Evolutionary conservation across 2,888 invertebrate species (phyloP).

Genomic region (Agrilus cyanescens): DNA sequence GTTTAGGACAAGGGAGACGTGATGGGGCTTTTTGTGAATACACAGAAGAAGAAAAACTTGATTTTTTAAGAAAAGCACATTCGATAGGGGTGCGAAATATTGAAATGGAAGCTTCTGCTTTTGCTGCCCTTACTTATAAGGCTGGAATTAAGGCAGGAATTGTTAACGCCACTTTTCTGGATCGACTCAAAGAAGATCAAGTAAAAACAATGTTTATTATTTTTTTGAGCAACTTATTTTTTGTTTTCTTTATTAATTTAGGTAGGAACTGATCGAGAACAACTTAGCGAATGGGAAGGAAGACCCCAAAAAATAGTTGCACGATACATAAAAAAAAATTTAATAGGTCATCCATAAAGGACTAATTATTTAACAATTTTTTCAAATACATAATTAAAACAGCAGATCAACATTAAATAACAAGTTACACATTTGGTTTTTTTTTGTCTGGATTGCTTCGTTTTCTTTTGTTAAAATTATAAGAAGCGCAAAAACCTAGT

Average conservation of each 20-base stretch:
- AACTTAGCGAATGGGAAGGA: constrained; percentile 80
- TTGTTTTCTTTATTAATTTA: constrained; percentile 25
- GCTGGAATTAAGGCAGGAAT: constrained; percentile 54
- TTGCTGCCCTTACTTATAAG: constrained; percentile 53
- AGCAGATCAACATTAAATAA: too few species aligned
- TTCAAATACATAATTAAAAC: too few species aligned
- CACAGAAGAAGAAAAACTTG: constrained; percentile 48
- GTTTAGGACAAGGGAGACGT: constrained; percentile 58
- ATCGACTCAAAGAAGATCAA: constrained; percentile 61
- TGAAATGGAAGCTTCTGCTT: constrained; percentile 70
- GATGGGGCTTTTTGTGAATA: constrained; percentile 68
- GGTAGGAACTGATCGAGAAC: constrained; percentile 80
- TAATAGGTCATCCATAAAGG: too few species aligned
- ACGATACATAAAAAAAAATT: constrained; percentile 55
- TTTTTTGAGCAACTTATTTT: neutral
- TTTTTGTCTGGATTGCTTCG: too few species aligned
- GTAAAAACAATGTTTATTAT: constrained; percentile 28
- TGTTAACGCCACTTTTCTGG: constrained; percentile 58
- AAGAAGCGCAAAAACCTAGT: too few species aligned
- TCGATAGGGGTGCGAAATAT: constrained; percentile 56
- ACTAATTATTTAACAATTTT: too few species aligned
- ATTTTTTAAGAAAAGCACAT: constrained; percentile 42
- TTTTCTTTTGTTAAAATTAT: too few species aligned
- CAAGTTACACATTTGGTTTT: too few species aligned
- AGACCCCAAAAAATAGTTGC: constrained; percentile 77